Conservation (phyloP, 2,113 vertebrate species). For the Athene noctua region DNA sequence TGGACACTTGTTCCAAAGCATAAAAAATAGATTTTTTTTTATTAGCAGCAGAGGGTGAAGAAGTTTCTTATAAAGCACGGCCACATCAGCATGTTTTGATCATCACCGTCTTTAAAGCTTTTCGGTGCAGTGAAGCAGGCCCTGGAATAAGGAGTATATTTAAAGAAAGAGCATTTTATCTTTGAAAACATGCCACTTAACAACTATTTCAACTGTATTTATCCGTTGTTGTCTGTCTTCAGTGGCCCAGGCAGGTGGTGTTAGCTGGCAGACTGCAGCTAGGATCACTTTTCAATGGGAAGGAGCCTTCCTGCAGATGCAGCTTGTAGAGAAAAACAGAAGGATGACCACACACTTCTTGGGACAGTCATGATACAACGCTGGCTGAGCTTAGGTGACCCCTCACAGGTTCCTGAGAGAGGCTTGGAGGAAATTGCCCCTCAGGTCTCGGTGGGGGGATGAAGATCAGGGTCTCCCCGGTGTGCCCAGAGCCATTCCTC, state of each 20-base stretch:
- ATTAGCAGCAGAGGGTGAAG: background rate
- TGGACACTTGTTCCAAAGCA: accelerated
- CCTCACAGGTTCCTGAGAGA: background rate
- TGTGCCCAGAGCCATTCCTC: accelerated
- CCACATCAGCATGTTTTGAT: accelerated
- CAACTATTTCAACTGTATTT: background rate
- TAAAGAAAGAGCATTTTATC: background rate
- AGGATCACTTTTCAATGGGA: background rate
- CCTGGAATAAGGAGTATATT: background rate
- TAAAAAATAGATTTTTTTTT: background rate
- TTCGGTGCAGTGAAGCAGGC: accelerated
- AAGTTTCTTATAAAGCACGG: accelerated
- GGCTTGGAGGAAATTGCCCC: background rate
- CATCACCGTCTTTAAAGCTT: background rate
- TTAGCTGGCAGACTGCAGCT: background rate
- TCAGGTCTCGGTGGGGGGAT: accelerated
- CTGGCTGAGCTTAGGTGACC: background rate
- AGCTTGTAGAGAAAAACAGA: background rate
- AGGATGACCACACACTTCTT: accelerated
- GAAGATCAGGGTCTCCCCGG: accelerated
- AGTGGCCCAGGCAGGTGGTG: background rate
- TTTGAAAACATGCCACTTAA: background rate
- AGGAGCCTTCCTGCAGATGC: background rate
- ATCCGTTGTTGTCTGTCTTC: accelerated
- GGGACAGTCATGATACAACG: accelerated